These are phyloP conservation scores for Microplitis deprimator DNA, from an alignment of 2,888 invertebrate genomes.

Conservation along the genomic window DNA sequence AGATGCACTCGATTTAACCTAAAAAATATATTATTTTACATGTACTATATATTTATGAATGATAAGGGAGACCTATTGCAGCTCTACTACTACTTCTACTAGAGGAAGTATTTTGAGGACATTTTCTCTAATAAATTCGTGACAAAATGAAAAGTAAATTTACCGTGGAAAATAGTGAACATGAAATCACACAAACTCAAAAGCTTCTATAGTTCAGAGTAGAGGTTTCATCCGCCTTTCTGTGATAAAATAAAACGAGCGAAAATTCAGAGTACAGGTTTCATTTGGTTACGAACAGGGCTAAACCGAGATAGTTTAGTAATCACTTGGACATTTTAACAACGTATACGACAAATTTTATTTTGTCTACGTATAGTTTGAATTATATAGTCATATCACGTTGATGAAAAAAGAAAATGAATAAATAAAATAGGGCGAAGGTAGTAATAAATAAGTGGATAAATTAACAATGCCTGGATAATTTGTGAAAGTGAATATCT, in stretches of 20 bases:
- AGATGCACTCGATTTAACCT: background rate
- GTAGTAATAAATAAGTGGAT: background rate
- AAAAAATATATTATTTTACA: background rate
- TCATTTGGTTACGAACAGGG: constrained; percentile 50
- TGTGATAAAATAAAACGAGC: background rate
- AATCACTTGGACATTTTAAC: constrained; percentile 45
- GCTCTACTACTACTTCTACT: background rate
- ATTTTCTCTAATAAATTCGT: background rate
- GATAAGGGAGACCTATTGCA: background rate
- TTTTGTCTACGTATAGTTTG: background rate
- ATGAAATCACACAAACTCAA: constrained; percentile 12
- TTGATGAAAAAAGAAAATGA: background rate
- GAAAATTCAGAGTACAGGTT: constrained; percentile 44
- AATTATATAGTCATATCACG: background rate
- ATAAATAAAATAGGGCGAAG: background rate
- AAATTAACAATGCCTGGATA: constrained; percentile 27
- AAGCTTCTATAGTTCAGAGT: constrained; percentile 8
- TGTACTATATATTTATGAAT: background rate
- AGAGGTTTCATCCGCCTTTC: background rate
- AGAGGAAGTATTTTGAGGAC: constrained; percentile 1
- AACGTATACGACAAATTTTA: constrained; percentile 43
- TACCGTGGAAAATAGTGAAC: background rate
- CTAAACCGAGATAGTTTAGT: constrained; percentile 34
- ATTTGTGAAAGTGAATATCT: background rate
- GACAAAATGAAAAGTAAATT: constrained; percentile 27